phyloP scores from a whole-genome alignment of 2,113 vertebrate genomes.

The Dromaius novaehollandiae region DNA sequence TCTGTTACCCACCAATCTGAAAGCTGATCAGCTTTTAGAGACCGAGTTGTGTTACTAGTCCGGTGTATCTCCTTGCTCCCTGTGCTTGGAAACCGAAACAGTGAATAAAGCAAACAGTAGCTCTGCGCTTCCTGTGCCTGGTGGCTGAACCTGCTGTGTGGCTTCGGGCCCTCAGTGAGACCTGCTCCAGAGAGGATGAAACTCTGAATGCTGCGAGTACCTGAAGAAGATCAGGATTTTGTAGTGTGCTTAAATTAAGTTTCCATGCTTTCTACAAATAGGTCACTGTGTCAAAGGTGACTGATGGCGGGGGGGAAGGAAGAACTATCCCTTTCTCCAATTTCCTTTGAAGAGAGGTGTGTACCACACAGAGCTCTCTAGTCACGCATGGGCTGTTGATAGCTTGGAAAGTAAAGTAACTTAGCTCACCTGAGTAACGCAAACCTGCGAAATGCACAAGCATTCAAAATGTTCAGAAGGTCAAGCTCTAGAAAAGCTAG shows the following conservation, averaged over 20 bases:
- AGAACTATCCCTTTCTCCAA: neutral
- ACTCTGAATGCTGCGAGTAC: neutral
- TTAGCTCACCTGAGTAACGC: neutral
- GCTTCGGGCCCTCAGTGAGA: neutral
- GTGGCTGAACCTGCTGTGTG: neutral
- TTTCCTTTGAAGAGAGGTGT: neutral
- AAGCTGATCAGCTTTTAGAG: neutral
- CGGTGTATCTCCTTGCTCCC: neutral
- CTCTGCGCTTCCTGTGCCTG: rapidly evolving
- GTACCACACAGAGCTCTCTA: neutral
- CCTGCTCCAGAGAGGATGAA: neutral
- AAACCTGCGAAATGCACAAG: neutral
- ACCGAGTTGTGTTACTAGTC: neutral
- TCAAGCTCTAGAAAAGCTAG: neutral
- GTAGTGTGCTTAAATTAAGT: neutral
- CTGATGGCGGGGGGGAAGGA: neutral
- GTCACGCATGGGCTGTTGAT: rapidly evolving
- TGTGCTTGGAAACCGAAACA: neutral
- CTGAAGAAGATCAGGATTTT: neutral
- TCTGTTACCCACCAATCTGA: neutral
- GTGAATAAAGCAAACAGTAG: neutral
- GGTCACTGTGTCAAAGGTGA: neutral
- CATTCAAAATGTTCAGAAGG: neutral
- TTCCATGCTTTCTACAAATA: neutral
- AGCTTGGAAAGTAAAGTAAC: neutral